Base-by-base conservation (phyloP, 2,797 vertebrate species). In the Coranthus polyacanthus region DNA sequence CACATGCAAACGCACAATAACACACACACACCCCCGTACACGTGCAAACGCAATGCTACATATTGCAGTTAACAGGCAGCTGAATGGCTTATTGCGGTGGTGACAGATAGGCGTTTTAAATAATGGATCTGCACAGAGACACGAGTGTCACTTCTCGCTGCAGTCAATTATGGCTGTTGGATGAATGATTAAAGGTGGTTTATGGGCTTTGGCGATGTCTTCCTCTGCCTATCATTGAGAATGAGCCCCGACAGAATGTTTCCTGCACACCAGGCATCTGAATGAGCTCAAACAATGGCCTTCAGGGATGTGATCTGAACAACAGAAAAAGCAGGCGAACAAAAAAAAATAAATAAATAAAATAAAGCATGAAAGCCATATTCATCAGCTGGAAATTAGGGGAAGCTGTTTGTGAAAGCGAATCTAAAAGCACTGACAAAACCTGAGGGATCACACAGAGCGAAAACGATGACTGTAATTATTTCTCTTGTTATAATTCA, bases 161-260 rank as follows among this genome's bases (percentile, higher is more conserved):
- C 71, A 80, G 79, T 87, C 83, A 77, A 89, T 86, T 82, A 82
- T 6, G 59, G 63, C 54, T 70, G 70, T 78, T 49, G 75, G 74
- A 71, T 86, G 80, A 85, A 83, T 75, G 80, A 85, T 78, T 83
- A 75, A 83, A 81, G 77, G 79, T 61, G 72, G 61, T 86, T 87
- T 81, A 84, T 65, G 75, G 63, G 68, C 66, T 38, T 37, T 3
- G 59, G 65, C 26, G 47, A 74, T 15, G 58, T 65, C 71, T 77
- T 77, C 53, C 60, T 72, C 79, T 24, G 72, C 72, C 72, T 39
- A 44, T 80, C 72, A 71, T 0, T 1, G 36, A 64, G 69, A 60
- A 32, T 6, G 41, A 71, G 75, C 53, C 43, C 47, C 15, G 32
- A 38, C 68, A 61, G 51, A 72, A 62, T 22, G 64, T 46, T 81